These are phyloP conservation scores for Ophiothrix spiculata DNA, from an alignment of 35 echinoderm and acorn worm genomes.

Conservation along the genomic window DNA sequence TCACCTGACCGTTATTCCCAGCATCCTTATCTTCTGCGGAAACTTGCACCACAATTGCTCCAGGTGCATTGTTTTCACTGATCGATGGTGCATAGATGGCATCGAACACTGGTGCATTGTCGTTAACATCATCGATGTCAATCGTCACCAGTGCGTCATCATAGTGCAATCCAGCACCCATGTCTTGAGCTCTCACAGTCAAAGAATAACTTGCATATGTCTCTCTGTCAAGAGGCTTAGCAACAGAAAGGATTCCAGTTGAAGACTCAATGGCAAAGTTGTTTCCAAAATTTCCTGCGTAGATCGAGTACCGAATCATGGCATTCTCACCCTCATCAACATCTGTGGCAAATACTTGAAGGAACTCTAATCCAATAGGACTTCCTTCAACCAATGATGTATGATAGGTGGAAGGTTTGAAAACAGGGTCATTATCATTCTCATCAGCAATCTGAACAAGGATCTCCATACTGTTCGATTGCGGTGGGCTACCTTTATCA, in stretches of 20 bases:
- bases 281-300: conserved; percentile 63
- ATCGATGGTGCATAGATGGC: conserved; percentile 43
- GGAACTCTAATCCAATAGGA: conserved; percentile 79
- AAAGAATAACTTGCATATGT: conserved; percentile 53
- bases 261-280: conserved; percentile 69
- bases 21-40: conserved; percentile 64
- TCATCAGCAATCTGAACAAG: conserved; percentile 58
- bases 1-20: conserved; percentile 70
- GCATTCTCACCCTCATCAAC: conserved; percentile 76
- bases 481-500: conserved; percentile 69
- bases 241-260: conserved; percentile 68
- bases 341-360: conserved; percentile 65
- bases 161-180: conserved; percentile 49
- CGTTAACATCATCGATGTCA: conserved; percentile 80
- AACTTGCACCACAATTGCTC: conserved; percentile 48
- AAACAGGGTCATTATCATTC: conserved; percentile 82
- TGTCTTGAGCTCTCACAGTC: conserved; percentile 79
- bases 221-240: conserved; percentile 67
- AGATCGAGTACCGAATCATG: conserved; percentile 59
- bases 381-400: conserved; percentile 60
- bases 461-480: conserved; percentile 72
- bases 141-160: conserved; percentile 51
- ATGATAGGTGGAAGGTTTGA: conserved; percentile 45
- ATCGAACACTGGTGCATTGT: conserved; percentile 76
- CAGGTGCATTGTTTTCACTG: conserved; percentile 65